Percentiles rank a stretch among this genome's conserved stretches.
Conservation (phyloP, 2,113 vertebrate species). For the Malurus alboscapulatus region DNA sequence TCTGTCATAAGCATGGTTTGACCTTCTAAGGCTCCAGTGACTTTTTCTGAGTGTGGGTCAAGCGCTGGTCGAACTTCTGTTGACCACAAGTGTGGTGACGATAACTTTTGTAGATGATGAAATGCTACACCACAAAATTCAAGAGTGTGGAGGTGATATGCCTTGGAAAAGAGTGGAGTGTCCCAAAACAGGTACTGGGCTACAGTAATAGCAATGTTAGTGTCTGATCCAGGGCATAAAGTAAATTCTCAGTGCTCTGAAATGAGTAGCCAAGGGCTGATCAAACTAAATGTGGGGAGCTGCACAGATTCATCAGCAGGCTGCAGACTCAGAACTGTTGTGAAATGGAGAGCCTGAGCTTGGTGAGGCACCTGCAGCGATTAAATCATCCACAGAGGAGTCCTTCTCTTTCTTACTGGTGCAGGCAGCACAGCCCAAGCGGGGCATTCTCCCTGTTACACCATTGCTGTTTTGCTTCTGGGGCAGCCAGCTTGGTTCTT, state of each 20-base stretch:
- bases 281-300: neutral
- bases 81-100: neutral
- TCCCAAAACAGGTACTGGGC: rapidly evolving
- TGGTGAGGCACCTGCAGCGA: neutral
- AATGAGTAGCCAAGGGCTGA: neutral
- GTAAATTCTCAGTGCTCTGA: neutral
- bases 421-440: neutral
- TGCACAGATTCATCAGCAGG: neutral
- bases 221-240: neutral
- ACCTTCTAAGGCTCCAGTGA: neutral
- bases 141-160: neutral
- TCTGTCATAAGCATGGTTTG: neutral
- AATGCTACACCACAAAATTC: neutral
- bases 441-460: neutral
- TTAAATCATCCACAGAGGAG: neutral
- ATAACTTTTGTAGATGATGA: neutral
- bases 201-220: neutral
- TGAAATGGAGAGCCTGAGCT: neutral
- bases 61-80: neutral
- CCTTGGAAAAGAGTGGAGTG: neutral
- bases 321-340: neutral
- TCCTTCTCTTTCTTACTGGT: neutral
- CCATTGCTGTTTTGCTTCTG: rapidly evolving
- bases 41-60: neutral
- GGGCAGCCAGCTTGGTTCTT: neutral